A percentile compares a stretch with the other conserved stretches of the same genome.
Conservation (phyloP, 1,140 invertebrate species). For the Drosophila pseudoananassae region DNA sequence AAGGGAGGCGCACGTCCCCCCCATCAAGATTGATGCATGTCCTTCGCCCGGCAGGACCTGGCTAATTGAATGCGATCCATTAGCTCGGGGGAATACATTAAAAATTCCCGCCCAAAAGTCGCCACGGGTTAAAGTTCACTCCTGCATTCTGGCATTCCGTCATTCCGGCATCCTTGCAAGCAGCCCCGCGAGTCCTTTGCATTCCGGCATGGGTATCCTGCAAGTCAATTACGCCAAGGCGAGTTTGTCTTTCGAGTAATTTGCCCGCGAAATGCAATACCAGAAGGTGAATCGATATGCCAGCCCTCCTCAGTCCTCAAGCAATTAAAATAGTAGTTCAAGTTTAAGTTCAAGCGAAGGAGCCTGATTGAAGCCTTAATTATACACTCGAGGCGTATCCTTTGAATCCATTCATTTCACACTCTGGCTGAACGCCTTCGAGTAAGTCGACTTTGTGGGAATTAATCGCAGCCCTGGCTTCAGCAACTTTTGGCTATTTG, state of each 20-base stretch:
- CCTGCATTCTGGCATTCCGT: too few species aligned
- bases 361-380: neutral
- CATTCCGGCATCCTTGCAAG: neutral
- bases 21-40: constrained; percentile 29
- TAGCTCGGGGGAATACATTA: constrained; percentile 20
- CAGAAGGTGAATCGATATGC: neutral
- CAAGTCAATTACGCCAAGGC: constrained; percentile 21
- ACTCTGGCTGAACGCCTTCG: constrained; percentile 11
- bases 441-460: constrained; percentile 16
- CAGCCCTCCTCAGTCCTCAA: neutral
- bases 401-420: constrained; percentile 21
- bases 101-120: constrained; percentile 24
- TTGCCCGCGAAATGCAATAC: constrained; percentile 10
- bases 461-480: constrained; percentile 33
- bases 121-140: constrained; percentile 11
- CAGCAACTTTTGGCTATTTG: neutral
- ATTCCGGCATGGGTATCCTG: neutral
- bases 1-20: neutral
- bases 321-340: neutral
- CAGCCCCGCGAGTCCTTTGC: neutral
- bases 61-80: constrained; percentile 55
- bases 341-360: neutral
- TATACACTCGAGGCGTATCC: constrained; percentile 9
- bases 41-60: neutral
- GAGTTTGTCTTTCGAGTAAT: constrained; percentile 19